These are phyloP conservation scores for Pristis pectinata DNA, from an alignment of 2,797 vertebrate genomes.

Conservation along the genomic window DNA sequence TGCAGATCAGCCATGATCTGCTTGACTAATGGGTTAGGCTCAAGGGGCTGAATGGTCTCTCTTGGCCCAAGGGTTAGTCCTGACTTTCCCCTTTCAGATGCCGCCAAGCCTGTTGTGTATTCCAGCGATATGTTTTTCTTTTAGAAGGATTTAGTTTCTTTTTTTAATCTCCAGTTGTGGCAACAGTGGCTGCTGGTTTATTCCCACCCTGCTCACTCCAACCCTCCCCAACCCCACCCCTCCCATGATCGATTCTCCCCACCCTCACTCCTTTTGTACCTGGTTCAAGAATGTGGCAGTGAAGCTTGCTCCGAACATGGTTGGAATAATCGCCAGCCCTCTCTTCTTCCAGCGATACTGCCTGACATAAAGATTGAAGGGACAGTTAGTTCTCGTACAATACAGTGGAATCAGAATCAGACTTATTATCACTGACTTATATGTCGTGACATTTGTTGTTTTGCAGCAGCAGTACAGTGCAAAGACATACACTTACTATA, in stretches of 20 bases:
- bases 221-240: not conserved
- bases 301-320: conserved; percentile 90
- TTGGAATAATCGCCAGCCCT: conserved; percentile 81
- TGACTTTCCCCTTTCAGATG: not conserved
- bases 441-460: no score
- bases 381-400: not conserved
- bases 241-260: not conserved
- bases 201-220: no score
- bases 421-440: no score
- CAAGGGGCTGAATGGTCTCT: no score
- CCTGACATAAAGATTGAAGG: conserved; percentile 53
- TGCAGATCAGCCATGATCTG: no score
- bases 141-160: no score
- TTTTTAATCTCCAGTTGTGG: not conserved
- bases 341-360: conserved; percentile 92
- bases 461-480: no score
- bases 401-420: not conserved
- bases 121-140: not conserved
- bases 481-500: no score
- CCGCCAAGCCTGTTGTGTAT: no score
- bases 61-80: not conserved
- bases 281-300: conserved; percentile 79
- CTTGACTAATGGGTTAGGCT: no score
- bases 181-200: no score
- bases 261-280: conserved; percentile 53